These are phyloP conservation scores for Clivina fossor DNA, from an alignment of 2,888 invertebrate genomes.

Conservation along the genomic window DNA sequence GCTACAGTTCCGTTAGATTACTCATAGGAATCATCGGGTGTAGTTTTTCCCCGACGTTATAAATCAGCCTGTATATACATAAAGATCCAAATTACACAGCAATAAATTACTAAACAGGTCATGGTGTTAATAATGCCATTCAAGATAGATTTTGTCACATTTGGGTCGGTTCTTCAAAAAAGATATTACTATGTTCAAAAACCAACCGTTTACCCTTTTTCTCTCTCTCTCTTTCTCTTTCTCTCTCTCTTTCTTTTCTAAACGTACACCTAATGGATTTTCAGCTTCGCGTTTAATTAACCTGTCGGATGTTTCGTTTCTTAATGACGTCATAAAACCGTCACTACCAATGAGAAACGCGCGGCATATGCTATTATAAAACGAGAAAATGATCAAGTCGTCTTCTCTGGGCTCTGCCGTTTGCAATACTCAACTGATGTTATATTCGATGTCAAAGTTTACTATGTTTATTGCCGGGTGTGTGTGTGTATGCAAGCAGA, in stretches of 20 bases:
- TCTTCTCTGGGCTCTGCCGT: too few relatives aligned
- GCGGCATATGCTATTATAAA: too few relatives aligned
- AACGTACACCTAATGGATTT: constrained; percentile 14
- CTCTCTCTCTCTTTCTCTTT: background rate
- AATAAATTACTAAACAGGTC: constrained; percentile 5
- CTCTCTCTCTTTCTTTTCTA: background rate
- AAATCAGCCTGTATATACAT: too few relatives aligned
- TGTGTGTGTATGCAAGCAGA: too few relatives aligned
- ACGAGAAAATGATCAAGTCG: too few relatives aligned
- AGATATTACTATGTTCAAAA: background rate
- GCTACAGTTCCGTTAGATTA: too few relatives aligned
- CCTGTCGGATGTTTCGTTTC: constrained; percentile 43
- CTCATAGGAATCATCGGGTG: too few relatives aligned
- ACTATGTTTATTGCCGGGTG: too few relatives aligned
- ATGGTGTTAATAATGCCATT: constrained; percentile 8
- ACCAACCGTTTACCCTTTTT: background rate
- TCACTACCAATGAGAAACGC: constrained; percentile 41
- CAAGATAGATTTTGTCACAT: background rate
- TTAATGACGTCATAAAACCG: constrained; percentile 44
- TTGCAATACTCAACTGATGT: too few relatives aligned
- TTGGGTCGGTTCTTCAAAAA: too few relatives aligned
- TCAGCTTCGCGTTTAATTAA: constrained; percentile 43
- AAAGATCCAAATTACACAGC: constrained; percentile 3
- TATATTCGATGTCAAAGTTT: too few relatives aligned
- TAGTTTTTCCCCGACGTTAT: too few relatives aligned